phyloP scores from a whole-genome alignment of 2,113 vertebrate species.

The Cynocephalus volans region DNA sequence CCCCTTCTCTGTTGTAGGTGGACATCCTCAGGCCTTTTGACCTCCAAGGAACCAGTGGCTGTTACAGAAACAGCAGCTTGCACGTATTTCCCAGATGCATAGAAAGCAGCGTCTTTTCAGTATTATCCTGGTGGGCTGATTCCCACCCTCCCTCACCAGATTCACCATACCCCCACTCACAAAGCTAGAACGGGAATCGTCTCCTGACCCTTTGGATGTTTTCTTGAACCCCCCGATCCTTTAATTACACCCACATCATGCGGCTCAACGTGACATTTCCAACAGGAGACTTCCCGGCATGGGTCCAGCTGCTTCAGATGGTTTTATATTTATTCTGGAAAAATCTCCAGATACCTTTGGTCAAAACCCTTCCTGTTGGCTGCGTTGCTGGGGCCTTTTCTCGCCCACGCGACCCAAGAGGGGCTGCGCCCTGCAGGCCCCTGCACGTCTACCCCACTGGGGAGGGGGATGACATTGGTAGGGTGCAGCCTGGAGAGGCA shows the following conservation, averaged over 20 bases:
- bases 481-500: not conserved
- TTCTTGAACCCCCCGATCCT: not conserved
- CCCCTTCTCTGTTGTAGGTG: accelerated
- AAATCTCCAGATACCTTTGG: conserved; percentile 75
- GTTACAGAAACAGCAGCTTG: not conserved
- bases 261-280: conserved; percentile 71
- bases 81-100: not conserved
- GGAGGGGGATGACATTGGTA: not conserved
- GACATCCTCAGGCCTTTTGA: not conserved
- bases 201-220: not conserved
- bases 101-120: not conserved
- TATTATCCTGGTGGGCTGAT: not conserved
- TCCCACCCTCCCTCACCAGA: not conserved
- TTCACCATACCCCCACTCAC: accelerated
- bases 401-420: not conserved
- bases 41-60: not conserved
- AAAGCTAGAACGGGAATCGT: not conserved
- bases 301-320: conserved; percentile 67
- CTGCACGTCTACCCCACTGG: not conserved
- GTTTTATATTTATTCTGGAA: conserved; percentile 80
- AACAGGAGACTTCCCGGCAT: not conserved
- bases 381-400: not conserved
- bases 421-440: not conserved
- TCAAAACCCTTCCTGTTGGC: conserved; percentile 67
- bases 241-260: conserved; percentile 35